phyloP scores from a whole-genome alignment of 2,113 vertebrate species.

The Gorsachius goisagi region DNA sequence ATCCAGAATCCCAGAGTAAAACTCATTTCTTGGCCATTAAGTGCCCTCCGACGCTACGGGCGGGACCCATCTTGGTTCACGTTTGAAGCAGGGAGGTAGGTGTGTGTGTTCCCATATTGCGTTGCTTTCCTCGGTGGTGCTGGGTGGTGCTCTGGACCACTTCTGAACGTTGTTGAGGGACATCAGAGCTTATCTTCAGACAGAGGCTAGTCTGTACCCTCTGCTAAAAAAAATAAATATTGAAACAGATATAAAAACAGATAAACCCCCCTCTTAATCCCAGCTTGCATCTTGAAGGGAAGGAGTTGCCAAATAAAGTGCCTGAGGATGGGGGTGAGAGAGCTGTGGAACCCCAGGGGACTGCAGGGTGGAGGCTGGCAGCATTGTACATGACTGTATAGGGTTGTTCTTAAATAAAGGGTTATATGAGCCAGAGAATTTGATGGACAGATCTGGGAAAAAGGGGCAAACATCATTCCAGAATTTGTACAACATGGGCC shows the following conservation, averaged over 20 bases:
- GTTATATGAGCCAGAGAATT: background rate
- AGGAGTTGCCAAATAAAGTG: background rate
- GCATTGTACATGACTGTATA: background rate
- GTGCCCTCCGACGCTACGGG: slow-evolving; percentile 82
- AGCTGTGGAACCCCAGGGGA: background rate
- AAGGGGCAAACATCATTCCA: background rate
- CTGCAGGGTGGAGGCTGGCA: background rate
- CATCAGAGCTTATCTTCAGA: background rate
- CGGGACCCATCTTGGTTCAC: slow-evolving; percentile 85
- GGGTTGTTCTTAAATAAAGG: background rate
- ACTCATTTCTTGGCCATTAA: slow-evolving; percentile 83
- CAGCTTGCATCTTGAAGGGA: background rate
- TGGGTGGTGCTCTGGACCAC: accelerated
- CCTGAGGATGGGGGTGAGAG: background rate
- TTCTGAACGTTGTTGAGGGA: background rate
- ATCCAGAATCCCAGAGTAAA: slow-evolving; percentile 82
- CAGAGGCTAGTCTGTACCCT: background rate
- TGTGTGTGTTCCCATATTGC: background rate
- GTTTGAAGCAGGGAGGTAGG: slow-evolving; percentile 86
- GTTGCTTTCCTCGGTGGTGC: background rate
- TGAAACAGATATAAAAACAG: background rate
- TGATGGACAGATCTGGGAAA: background rate
- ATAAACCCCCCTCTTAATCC: too few relatives aligned
- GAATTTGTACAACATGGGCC: too few relatives aligned
- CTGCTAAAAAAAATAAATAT: background rate